A percentile compares a stretch with the other conserved stretches of the same genome.
Evolutionary conservation across 2,888 invertebrate species (phyloP).

Genomic region (Folsomia candida): DNA sequence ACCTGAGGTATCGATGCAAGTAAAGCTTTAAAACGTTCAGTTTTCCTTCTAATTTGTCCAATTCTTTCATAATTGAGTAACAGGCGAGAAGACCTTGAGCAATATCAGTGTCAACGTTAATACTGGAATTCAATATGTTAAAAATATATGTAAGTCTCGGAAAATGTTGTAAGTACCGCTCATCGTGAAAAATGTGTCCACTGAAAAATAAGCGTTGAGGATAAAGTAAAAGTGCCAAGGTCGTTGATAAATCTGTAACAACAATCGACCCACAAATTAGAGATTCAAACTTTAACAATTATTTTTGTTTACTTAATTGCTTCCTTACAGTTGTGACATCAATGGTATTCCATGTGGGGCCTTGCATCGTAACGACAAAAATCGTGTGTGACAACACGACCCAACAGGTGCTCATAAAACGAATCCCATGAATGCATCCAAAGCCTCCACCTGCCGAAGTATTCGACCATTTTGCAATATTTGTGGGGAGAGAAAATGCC

Average conservation of each 20-base stretch:
- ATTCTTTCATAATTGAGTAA: neutral
- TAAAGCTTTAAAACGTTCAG: constrained; percentile 17
- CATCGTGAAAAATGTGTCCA: constrained; percentile 23
- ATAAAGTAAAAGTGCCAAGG: constrained; percentile 5
- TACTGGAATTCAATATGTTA: too few species aligned
- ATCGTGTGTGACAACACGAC: constrained; percentile 38
- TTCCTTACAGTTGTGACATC: constrained; percentile 10
- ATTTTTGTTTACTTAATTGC: too few species aligned
- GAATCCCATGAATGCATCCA: constrained; percentile 37
- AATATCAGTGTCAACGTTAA: too few species aligned
- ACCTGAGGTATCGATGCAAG: constrained; percentile 21
- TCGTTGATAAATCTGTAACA: constrained; percentile 7
- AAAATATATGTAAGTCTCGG: too few species aligned
- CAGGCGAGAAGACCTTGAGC: constrained; percentile 9
- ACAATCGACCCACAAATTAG: too few species aligned
- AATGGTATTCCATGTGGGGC: constrained; percentile 11
- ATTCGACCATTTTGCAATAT: constrained; percentile 7
- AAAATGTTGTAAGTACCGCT: too few species aligned
- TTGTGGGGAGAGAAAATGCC: constrained; percentile 19
- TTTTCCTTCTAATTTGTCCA: constrained; percentile 9
- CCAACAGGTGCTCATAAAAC: constrained; percentile 43
- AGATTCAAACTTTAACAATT: too few species aligned
- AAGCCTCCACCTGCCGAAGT: constrained; percentile 5
- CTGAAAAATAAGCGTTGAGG: constrained; percentile 3
- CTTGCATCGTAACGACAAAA: neutral